Base-by-base conservation (phyloP, 2,797 vertebrate species). In the Poecile montanus region DNA sequence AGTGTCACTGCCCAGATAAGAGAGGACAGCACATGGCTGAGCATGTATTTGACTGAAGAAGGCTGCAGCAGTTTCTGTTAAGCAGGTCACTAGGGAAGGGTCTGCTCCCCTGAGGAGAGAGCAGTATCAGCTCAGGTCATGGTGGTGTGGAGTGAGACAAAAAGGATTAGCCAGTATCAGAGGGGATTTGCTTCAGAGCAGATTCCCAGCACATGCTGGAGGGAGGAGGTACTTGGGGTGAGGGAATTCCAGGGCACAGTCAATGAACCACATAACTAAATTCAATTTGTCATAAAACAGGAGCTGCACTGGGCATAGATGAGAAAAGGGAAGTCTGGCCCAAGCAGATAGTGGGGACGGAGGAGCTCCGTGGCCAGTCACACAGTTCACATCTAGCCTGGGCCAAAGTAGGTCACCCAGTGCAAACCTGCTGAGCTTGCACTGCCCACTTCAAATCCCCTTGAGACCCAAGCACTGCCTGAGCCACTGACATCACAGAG, bases 181-280 rank as follows among this genome's bases (percentile, higher is more conserved):
- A 85, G 60, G 56, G 91, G 89, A 95, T 97, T 96, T 94, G 48
- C 88, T 91, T 81, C 76, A 70, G 68, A 97, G 68, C 36, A 89
- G 94, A 87, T 95, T 96, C 87, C 85, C 91, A 94, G 94, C 82
- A 87, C 85, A 42, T 82, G 91, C 89, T 86, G 48, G 54, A 92
- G 60, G 83, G 80, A 95, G 74, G 88, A 91, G 84, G 93, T 1
- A 29, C 88, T 92, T 84, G 90, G 77, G 80, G 90, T 10, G 3
- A 94, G 95, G 94, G 93, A 94, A 94, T 95, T 96, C 94, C 96
- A 94, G 95, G 96, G 92, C 80, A 88, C 70, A 74, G 72, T 94
- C 89, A 94, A 78, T 86, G 89, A 93, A 94, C 85, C 91, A 95
- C 63, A 0, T 88, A 94, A 93, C 85, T 94, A 91, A 91, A 91